A percentile compares a stretch with the other conserved stretches of the same genome.
phyloP scores from a whole-genome alignment of 2,113 vertebrate species.

The Rissa tridactyla region DNA sequence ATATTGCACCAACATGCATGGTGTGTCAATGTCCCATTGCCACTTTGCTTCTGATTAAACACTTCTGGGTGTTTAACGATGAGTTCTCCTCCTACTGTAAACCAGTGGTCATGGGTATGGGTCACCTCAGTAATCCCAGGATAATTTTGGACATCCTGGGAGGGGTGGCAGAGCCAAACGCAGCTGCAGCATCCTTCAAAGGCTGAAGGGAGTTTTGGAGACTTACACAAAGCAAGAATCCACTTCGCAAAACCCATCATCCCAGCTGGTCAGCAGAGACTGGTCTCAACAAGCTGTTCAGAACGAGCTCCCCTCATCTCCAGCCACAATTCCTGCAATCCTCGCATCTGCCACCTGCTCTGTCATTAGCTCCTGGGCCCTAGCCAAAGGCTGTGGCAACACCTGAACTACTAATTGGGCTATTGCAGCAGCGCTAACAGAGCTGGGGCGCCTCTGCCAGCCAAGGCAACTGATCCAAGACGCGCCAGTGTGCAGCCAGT shows the following conservation, averaged over 20 bases:
- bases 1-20: neutral
- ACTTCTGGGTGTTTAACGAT: neutral
- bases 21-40: neutral
- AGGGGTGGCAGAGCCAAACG: neutral
- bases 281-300: neutral
- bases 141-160: neutral
- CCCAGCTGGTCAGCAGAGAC: neutral
- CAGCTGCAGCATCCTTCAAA: neutral
- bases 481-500: fast-evolving
- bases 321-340: neutral
- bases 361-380: neutral
- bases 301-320: neutral
- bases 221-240: neutral
- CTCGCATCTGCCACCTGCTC: neutral
- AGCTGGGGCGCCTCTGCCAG: neutral
- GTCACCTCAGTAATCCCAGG: neutral
- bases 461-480: neutral
- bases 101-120: neutral
- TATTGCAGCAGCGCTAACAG: neutral
- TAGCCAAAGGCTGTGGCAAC: conserved; percentile 11
- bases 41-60: neutral
- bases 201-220: neutral
- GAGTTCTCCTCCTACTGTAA: neutral
- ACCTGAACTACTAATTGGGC: conserved; percentile 9
- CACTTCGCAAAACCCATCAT: neutral